A percentile compares a stretch with the other conserved stretches of the same genome.
Conservation (phyloP, 2,797 vertebrate genomes). For the Anisognathus igniventris region DNA sequence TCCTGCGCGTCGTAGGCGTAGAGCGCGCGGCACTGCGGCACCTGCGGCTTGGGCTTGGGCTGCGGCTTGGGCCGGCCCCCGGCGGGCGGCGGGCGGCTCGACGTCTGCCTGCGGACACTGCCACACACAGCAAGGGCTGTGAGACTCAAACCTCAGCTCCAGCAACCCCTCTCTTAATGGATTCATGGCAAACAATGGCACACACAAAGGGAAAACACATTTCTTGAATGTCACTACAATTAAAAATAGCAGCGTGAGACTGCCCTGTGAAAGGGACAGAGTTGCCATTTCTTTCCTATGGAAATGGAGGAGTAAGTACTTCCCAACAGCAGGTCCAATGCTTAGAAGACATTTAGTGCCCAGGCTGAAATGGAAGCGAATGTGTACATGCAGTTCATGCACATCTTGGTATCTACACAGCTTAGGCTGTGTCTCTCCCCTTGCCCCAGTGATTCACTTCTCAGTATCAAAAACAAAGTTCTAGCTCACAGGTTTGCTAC, state of each 20-base stretch:
- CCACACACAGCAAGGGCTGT: not conserved
- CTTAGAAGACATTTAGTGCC: not conserved
- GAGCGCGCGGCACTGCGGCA: constrained; percentile 94
- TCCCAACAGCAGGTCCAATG: not conserved
- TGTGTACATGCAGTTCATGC: not conserved
- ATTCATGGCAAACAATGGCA: not conserved
- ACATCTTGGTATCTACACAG: not conserved
- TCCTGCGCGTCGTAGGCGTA: constrained; percentile 98
- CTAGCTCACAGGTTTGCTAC: constrained; percentile 27
- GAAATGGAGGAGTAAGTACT: not conserved
- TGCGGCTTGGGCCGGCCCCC: constrained; percentile 93
- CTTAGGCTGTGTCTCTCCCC: not conserved
- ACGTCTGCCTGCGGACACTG: constrained; percentile 86
- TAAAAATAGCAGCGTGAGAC: not conserved
- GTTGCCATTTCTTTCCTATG: not conserved
- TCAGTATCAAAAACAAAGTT: not conserved
- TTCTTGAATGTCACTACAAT: not conserved
- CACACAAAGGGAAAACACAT: not conserved
- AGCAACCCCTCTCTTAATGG: not conserved
- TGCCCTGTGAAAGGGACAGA: not conserved
- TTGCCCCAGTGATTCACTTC: not conserved
- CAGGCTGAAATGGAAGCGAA: not conserved
- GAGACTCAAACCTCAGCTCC: not conserved
- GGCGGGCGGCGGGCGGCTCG: constrained; percentile 84
- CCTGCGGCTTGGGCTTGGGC: constrained; percentile 95